Evolutionary conservation across 35 echinoderm and acorn worm genomes (phyloP), one percentile per base, ranked within the genome.

Genomic region (Anneissia japonica): DNA sequence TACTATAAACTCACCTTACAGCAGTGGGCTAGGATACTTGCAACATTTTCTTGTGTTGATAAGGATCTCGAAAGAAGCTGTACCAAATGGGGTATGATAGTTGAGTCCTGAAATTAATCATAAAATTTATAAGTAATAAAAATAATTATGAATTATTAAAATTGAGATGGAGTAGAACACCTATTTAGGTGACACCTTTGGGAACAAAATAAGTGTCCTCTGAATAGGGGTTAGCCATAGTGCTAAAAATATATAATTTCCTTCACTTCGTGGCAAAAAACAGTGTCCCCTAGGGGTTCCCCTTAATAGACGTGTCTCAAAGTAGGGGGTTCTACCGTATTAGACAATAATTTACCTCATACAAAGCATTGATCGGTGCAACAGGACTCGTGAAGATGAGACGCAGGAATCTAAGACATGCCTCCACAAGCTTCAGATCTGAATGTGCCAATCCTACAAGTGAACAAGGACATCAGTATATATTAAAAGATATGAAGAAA

Each of bases 11-110:
- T 39, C 75, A 93, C 91, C 91, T 93, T 97, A 85, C 94, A 97
- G 32, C 87, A 97, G 33, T 88, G 86, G 6, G 94, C 87, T 34
- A 97, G 73, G 38, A 97, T 93, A 75, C 84, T 83, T 43, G 94
- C 84, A 14, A 97, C 87, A 82, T 91, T 93, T 81, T 97, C 94
- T 38, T 97, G 94, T 4, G 90, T 93, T 35, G 90, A 97, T 36
- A 80, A 38, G 23, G 94, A 93, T 73, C 74, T 86, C 31, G 90
- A 87, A 29, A 97, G 35, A 0, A 97, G 36, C 39, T 93, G 90
- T 73, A 97, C 93, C 84, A 97, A 85, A 28, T 87, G 94, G 13
- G 94, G 94, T 78, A 93, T 89, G 13, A 97, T 81, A 31, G 83
- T 83, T 35, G 37, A 80, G 84, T 97, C 94, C 94, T 97, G 81